Evolutionary conservation across 2,888 invertebrate genomes (phyloP).

Genomic region (Hedya salicella): DNA sequence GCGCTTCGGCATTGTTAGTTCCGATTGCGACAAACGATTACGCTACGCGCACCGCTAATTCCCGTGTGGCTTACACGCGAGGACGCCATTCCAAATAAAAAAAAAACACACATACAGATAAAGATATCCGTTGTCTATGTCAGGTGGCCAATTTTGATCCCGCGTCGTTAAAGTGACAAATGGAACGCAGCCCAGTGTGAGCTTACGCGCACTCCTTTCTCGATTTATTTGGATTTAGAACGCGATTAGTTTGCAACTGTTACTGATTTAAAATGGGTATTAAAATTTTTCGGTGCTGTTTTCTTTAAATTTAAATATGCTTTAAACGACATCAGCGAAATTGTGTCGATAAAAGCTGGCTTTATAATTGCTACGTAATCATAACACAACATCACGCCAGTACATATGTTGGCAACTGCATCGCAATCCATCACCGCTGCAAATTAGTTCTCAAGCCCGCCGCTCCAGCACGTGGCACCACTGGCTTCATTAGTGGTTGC

Average conservation of each 20-base stretch:
- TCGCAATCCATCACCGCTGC: conserved; percentile 75
- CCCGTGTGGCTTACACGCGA: conserved; percentile 68
- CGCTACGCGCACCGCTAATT: conserved; percentile 67
- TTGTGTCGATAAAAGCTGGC: conserved; percentile 33
- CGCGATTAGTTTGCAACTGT: conserved; percentile 47
- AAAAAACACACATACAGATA: conserved; percentile 39
- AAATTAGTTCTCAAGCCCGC: conserved; percentile 77
- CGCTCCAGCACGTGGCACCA: conserved; percentile 75
- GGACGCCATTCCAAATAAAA: conserved; percentile 61
- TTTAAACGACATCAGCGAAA: conserved; percentile 14
- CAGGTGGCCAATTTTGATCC: conserved; percentile 69
- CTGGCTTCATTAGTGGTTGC: conserved; percentile 79
- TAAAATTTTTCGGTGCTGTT: conserved; percentile 4
- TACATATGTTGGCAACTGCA: conserved; percentile 51
- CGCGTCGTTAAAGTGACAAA: conserved; percentile 80
- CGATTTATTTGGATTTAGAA: conserved; percentile 59
- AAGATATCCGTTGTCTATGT: conserved; percentile 43
- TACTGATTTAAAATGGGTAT: conserved; percentile 6
- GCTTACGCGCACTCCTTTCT: conserved; percentile 55
- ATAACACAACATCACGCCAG: conserved; percentile 51
- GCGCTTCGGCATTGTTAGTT: conserved; percentile 67
- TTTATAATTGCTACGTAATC: conserved; percentile 54
- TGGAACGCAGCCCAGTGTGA: conserved; percentile 58
- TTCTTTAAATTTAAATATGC: conserved; percentile 49
- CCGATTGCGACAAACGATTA: conserved; percentile 72